Evolutionary conservation across 1,140 invertebrate genomes (phyloP).

Genomic region (Temnothorax longispinosus): DNA sequence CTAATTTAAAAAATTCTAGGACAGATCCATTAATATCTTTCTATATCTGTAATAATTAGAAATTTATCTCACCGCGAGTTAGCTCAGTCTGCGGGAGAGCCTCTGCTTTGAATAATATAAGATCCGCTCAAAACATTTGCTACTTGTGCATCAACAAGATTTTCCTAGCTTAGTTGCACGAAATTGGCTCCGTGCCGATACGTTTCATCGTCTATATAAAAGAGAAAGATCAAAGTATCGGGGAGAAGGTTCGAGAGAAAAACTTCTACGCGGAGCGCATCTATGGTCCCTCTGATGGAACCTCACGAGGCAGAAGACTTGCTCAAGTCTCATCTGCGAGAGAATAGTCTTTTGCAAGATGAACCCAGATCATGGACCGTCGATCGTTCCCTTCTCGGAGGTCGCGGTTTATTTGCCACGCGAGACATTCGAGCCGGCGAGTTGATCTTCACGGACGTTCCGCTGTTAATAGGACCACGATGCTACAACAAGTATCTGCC

Average conservation of each 20-base stretch:
- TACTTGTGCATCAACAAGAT: neutral
- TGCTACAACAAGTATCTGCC: constrained; percentile 82
- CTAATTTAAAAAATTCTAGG: neutral
- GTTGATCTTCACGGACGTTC: constrained; percentile 89
- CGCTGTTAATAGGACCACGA: constrained; percentile 89
- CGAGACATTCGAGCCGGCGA: constrained; percentile 88
- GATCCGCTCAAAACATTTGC: neutral
- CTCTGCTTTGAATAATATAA: constrained; percentile 4
- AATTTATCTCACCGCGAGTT: neutral
- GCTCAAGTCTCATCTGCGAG: constrained; percentile 71
- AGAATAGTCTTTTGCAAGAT: constrained; percentile 57
- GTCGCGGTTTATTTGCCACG: constrained; percentile 89
- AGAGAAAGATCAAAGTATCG: neutral
- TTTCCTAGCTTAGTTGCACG: neutral
- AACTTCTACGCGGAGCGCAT: neutral
- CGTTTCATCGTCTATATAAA: constrained; percentile 14
- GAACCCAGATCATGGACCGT: constrained; percentile 81
- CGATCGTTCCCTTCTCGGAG: constrained; percentile 86
- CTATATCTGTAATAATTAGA: neutral
- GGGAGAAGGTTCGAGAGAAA: neutral
- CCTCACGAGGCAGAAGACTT: constrained; percentile 66
- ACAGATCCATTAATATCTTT: neutral
- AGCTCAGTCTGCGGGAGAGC: neutral
- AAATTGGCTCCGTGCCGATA: constrained; percentile 24
- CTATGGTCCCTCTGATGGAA: constrained; percentile 53